Base-by-base conservation (phyloP, 2,888 invertebrate species). In the Meganola albula region DNA sequence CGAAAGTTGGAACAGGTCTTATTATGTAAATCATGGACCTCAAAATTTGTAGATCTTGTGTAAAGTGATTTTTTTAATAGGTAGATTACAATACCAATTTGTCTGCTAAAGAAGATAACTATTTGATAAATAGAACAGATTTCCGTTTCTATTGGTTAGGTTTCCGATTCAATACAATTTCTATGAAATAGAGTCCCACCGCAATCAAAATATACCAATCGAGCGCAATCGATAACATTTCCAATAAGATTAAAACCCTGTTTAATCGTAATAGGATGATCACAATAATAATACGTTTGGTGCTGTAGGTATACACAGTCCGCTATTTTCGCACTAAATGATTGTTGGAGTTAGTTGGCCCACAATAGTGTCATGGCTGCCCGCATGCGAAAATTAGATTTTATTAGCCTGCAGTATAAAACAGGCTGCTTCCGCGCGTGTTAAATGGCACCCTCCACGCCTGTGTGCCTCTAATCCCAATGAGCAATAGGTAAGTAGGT, bases 381-480 rank as follows among this genome's bases (percentile, higher is more conserved):
- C 66, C 71, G 64, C 74, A 64, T 67, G 63, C 62, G 63, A 67
- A 73, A 75, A 75, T 73, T 73, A 64, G 59, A 74, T 75, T 75
- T 74, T 74, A 76, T 75, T 75, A 74, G 58, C 61, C 52, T 47
- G 51, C 48, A 53, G 56, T 57, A 59, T 60, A 58, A 61, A 63
- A 59, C 55, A 56, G 50, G 48, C 47, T 50, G 48, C 51, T 46
- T 49, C 49, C 31, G 52, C 38, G 50, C 45, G 45, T 48, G 48
- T 48, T 52, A 48, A 56, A 49, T 40, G 40, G 54, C 43, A 43
- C 44, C 44, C 40, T 53, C 45, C 40, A 50, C 44, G 48, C 50
- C 43, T 44, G 40, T 38, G 31, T 32, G 33, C 28, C 33, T 42
- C 42, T 50, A 50, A 53, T 50, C 42, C 48, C 28, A 37, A 25